Base-by-base conservation (phyloP, 2,888 invertebrate genomes). In the Drosophila silvestris region DNA sequence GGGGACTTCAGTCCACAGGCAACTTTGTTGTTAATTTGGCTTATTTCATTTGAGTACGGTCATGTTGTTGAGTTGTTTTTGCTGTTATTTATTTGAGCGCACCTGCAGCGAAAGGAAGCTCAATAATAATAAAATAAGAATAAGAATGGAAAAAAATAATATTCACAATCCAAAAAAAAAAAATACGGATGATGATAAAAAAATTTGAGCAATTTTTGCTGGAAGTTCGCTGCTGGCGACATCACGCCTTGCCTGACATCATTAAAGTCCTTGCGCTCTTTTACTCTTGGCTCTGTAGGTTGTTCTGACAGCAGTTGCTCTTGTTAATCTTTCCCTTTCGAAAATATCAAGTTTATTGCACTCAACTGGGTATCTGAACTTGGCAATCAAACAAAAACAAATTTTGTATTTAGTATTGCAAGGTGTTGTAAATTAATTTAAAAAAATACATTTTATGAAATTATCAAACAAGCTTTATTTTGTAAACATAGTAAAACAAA, bases 11-110 rank as follows among this genome's bases (percentile, higher is more conserved):
- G 47, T 41, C 44, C 62, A 54, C 35, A n/a, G 51, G 41, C 58
- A 81, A 69, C 85, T 63, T 82, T 66, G 75, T 82, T 90, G 89
- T 87, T 82, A 90, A 84, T 85, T 84, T 80, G 88, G 79, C 89
- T 83, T 74, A 89, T 86, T 90, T 84, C 77, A 84, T 86, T 90
- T 74, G 37, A 61, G 59, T 52, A 65, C 30, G 61, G 56, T 64
- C 66, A 65, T 66, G 65, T 56, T 68, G 59, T 51, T 70, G 58
- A 77, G 68, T 74, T 64, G 77, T 78, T 73, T 62, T 68, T 86
- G 64, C 60, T 70, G 70, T 75, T 64, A 86, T 86, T 84, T 80
- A 88, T 80, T 70, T 90, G 63, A 73, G 76, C 71, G 56, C 67
- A 71, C 71, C 74, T 79, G 75, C 66, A 79, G 51, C 66, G 54